Evolutionary conservation across 2,797 vertebrate genomes (phyloP).

Genomic region (Peromyscus melanophrys): DNA sequence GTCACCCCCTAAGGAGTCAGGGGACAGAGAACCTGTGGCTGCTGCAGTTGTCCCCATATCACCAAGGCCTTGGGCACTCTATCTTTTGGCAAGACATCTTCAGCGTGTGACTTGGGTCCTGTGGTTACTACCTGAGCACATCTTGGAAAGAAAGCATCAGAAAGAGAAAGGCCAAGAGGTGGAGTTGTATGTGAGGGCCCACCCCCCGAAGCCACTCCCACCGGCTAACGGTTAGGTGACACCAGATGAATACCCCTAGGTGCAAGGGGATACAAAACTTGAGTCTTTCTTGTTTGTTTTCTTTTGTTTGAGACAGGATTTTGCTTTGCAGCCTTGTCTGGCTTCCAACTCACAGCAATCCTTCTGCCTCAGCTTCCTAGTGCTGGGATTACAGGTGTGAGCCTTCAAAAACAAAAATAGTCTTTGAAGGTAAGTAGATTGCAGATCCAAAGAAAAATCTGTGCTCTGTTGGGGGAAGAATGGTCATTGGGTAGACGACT

Average conservation of each 20-base stretch:
- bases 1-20: not conserved
- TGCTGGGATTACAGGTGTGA: not conserved
- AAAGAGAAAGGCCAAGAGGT: not conserved
- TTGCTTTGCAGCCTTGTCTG: not conserved
- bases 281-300: not conserved
- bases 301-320: not conserved
- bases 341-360: not conserved
- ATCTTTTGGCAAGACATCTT: not conserved
- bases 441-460: not conserved
- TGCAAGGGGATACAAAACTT: not conserved
- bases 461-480: not conserved
- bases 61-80: not conserved
- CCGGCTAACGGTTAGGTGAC: fast-evolving
- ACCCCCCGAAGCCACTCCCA: not conserved
- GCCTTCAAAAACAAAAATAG: not conserved
- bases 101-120: not conserved
- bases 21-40: not conserved
- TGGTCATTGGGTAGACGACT: not conserved
- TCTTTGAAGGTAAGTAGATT: not conserved
- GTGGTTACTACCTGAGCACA: not conserved
- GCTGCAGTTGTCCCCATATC: fast-evolving
- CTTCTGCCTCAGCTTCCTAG: not conserved
- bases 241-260: fast-evolving
- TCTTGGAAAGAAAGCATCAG: not conserved
- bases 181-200: not conserved